Conservation (phyloP, 2,888 invertebrate genomes). For the Xestia c-nigrum region DNA sequence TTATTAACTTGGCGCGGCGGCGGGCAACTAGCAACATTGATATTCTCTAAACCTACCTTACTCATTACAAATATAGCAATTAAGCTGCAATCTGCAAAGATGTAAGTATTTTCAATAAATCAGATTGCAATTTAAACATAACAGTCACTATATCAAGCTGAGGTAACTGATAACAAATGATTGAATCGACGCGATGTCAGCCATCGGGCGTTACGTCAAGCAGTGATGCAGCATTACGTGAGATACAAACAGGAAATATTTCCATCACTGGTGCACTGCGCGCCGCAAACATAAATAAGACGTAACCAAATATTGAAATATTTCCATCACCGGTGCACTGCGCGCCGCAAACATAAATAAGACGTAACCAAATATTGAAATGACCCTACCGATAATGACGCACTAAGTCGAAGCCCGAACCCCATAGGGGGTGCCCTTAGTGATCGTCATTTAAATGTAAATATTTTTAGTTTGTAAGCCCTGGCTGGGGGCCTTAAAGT, state of each 20-base stretch:
- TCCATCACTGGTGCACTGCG: not conserved
- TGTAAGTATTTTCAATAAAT: not conserved
- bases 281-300: not conserved
- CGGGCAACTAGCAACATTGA: not conserved
- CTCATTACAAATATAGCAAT: not conserved
- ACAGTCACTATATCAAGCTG: not conserved
- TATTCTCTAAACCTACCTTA: not conserved
- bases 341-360: no score
- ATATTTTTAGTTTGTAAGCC: no score
- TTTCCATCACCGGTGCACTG: no score
- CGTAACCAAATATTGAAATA: no score
- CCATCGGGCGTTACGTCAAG: not conserved
- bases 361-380: no score
- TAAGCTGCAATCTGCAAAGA: not conserved
- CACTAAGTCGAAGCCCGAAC: no score
- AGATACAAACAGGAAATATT: slow-evolving; percentile 16
- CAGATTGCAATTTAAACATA: not conserved
- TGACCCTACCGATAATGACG: no score
- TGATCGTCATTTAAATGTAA: no score
- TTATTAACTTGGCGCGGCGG: no score
- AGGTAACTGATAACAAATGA: slow-evolving; percentile 1
- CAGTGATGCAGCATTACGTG: no score
- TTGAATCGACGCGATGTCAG: not conserved
- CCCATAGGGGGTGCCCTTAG: no score
- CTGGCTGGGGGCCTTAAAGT: no score